Conservation (phyloP, 2,797 vertebrate species). For the Pangasius sanitwongsei region DNA sequence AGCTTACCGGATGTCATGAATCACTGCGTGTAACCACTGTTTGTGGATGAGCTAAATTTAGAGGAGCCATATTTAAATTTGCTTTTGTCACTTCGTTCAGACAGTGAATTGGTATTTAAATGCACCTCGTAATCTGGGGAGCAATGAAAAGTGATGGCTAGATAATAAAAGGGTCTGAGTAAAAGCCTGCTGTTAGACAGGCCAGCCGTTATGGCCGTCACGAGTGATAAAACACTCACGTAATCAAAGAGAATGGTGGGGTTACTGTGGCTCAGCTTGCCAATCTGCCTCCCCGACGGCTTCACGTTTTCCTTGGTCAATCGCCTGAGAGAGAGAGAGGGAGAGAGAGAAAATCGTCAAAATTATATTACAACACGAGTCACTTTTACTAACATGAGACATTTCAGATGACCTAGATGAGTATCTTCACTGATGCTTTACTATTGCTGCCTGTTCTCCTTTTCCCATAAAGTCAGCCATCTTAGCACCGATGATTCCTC, state of each 20-base stretch:
- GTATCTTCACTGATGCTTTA: background rate
- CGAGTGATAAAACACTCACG: slow-evolving; percentile 69
- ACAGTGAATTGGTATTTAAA: slow-evolving; percentile 18
- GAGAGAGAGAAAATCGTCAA: background rate
- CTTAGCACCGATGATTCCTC: background rate
- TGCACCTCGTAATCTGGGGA: slow-evolving; percentile 38
- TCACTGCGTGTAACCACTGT: slow-evolving; percentile 8
- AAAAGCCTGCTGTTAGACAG: slow-evolving; percentile 34
- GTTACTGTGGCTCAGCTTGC: slow-evolving; percentile 86
- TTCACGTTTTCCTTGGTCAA: slow-evolving; percentile 90
- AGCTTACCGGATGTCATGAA: background rate
- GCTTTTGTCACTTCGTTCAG: background rate
- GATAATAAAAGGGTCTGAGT: slow-evolving; percentile 56
- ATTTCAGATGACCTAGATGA: background rate
- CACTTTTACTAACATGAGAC: background rate
- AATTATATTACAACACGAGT: background rate
- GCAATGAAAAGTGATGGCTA: slow-evolving; percentile 51
- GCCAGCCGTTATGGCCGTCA: slow-evolving; percentile 49
- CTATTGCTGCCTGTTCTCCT: background rate
- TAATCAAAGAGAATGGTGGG: slow-evolving; percentile 89
- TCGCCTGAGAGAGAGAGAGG: slow-evolving; percentile 75
- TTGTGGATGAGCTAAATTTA: slow-evolving; percentile 34
- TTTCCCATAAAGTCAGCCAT: background rate
- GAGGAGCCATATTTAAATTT: background rate
- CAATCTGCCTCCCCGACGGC: slow-evolving; percentile 86